A percentile compares a stretch with the other conserved stretches of the same genome.
phyloP scores from a whole-genome alignment of 2,113 vertebrate species.

The Candoia aspera region DNA sequence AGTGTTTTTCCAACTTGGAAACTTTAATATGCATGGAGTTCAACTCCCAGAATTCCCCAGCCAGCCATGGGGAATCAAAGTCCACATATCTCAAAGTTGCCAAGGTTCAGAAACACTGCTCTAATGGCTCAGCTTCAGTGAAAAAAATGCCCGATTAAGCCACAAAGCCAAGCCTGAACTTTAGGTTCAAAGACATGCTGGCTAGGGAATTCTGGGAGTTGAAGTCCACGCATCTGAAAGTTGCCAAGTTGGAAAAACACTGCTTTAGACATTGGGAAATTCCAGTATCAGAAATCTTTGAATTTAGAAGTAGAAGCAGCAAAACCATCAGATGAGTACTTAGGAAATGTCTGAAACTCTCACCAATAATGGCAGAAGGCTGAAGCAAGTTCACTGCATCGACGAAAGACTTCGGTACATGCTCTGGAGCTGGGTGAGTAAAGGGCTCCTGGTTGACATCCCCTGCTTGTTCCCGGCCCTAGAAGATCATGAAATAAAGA shows the following conservation, averaged over 20 bases:
- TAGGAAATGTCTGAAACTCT: conserved; percentile 15
- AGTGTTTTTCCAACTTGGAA: background rate
- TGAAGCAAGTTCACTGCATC: conserved; percentile 89
- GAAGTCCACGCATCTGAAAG: background rate
- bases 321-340: background rate
- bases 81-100: no score
- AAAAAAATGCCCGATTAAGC: no score
- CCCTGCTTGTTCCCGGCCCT: conserved; percentile 80
- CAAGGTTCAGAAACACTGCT: no score
- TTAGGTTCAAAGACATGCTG: no score
- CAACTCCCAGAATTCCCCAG: background rate
- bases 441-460: conserved; percentile 89
- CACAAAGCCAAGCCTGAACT: no score
- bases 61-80: background rate
- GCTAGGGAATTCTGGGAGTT: background rate
- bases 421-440: conserved; percentile 79
- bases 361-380: conserved; percentile 93
- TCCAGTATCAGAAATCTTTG: background rate
- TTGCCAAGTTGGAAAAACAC: background rate
- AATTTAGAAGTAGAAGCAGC: accelerated
- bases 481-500: background rate
- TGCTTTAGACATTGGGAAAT: background rate
- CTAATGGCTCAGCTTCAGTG: no score
- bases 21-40: background rate
- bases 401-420: conserved; percentile 79